phyloP scores from a whole-genome alignment of 2,113 vertebrate species.

The Dermatemys mawii region DNA sequence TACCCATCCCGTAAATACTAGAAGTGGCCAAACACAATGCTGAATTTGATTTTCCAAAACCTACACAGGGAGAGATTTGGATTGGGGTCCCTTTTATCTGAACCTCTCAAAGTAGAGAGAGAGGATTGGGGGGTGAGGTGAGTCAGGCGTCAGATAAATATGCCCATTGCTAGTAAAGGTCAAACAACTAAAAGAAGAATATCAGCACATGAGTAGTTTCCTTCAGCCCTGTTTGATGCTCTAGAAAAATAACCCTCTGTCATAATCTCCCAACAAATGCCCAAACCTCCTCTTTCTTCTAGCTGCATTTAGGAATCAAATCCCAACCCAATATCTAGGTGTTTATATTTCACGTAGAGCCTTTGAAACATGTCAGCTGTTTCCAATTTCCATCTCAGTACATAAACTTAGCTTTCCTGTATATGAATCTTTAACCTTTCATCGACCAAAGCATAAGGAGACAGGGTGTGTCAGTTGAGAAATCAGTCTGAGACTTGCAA shows the following conservation, averaged over 20 bases:
- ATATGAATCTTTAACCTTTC: background rate
- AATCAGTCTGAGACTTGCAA: background rate
- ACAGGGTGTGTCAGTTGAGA: background rate
- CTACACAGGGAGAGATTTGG: background rate
- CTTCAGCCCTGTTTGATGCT: background rate
- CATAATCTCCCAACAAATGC: background rate
- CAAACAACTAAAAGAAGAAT: background rate
- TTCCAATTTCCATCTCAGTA: background rate
- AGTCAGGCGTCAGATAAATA: background rate
- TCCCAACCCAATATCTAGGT: background rate
- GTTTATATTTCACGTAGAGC: background rate
- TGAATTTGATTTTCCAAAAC: slow-evolving; percentile 25
- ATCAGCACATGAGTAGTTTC: background rate
- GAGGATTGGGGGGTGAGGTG: background rate
- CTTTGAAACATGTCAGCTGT: background rate
- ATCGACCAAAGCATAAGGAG: background rate
- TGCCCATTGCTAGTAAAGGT: background rate
- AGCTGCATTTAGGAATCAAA: background rate
- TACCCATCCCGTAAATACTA: background rate
- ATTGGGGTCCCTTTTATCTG: background rate
- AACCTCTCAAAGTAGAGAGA: background rate
- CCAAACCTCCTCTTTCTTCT: background rate
- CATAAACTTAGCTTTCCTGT: background rate
- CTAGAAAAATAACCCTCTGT: background rate
- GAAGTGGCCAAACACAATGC: background rate